These are phyloP conservation scores for Geodia barretti DNA, from an alignment of 37 sponge, comb jelly and placozoan species.

Conservation along the genomic window DNA sequence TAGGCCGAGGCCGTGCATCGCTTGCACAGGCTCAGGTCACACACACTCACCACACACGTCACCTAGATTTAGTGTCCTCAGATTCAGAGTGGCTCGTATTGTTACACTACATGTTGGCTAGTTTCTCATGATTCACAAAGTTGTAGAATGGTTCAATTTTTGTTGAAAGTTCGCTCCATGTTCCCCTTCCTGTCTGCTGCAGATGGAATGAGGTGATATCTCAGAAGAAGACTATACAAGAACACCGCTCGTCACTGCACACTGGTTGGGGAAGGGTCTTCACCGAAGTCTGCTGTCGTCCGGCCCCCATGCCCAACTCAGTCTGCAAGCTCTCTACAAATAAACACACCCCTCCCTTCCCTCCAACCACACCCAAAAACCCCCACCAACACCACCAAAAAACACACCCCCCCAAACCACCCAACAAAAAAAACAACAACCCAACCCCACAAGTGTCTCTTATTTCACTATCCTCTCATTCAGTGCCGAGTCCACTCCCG, in stretches of 20 bases:
- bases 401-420: too few species aligned
- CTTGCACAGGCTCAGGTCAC: too few species aligned
- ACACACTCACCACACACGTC: too few species aligned
- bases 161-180: too few species aligned
- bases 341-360: conserved; percentile 9
- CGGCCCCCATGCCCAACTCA: conserved; percentile 39
- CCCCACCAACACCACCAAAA: not conserved
- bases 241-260: conserved; percentile 64
- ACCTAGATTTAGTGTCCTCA: too few species aligned
- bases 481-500: conserved; percentile 12
- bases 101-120: too few species aligned
- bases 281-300: conserved; percentile 71
- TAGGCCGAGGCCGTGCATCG: too few species aligned
- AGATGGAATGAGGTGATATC: conserved; percentile 25
- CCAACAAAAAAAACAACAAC: too few species aligned
- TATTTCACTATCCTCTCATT: not conserved
- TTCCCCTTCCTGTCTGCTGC: not conserved
- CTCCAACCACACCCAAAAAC: not conserved
- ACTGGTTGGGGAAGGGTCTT: conserved; percentile 71
- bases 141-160: not conserved
- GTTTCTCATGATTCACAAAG: not conserved
- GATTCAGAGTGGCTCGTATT: too few species aligned
- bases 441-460: too few species aligned
- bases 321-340: not conserved
- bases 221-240: conserved; percentile 61